Conservation (phyloP, 2,113 vertebrate species). For the Cnemophilus loriae region DNA sequence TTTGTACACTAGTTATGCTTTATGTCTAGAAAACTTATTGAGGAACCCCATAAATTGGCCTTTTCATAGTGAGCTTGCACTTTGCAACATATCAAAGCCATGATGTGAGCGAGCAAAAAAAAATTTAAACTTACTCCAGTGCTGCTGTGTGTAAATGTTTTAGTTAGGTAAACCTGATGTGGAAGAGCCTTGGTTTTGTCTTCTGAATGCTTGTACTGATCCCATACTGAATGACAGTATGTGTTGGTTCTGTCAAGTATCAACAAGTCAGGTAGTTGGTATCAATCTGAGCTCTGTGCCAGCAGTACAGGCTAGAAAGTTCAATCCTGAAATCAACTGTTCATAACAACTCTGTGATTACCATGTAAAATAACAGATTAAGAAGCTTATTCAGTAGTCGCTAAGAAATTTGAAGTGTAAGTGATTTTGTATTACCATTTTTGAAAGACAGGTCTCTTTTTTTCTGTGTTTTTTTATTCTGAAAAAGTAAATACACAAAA, state of each 20-base stretch:
- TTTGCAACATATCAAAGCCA: neutral
- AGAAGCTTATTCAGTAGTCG: neutral
- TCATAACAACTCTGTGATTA: neutral
- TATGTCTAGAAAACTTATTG: neutral
- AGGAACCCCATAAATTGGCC: neutral
- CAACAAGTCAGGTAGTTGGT: neutral
- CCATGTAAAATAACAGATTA: neutral
- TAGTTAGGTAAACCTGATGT: neutral
- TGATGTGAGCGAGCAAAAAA: neutral
- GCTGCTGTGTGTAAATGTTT: neutral
- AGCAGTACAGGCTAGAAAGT: neutral
- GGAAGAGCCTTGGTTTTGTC: neutral
- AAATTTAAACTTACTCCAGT: neutral
- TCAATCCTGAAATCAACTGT: neutral
- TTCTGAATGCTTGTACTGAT: neutral
- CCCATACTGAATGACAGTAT: neutral
- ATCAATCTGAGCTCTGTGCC: neutral
- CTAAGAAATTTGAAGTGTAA: neutral
- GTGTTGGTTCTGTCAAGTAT: neutral
- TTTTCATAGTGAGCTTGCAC: neutral
- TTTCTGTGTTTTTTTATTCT: neutral
- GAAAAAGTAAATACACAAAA: neutral
- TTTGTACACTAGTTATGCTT: neutral
- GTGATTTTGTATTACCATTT: neutral
- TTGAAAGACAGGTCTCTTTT: neutral